These are phyloP conservation scores for Pygoscelis antarcticus DNA, from an alignment of 2,113 vertebrate species.

Conservation along the genomic window DNA sequence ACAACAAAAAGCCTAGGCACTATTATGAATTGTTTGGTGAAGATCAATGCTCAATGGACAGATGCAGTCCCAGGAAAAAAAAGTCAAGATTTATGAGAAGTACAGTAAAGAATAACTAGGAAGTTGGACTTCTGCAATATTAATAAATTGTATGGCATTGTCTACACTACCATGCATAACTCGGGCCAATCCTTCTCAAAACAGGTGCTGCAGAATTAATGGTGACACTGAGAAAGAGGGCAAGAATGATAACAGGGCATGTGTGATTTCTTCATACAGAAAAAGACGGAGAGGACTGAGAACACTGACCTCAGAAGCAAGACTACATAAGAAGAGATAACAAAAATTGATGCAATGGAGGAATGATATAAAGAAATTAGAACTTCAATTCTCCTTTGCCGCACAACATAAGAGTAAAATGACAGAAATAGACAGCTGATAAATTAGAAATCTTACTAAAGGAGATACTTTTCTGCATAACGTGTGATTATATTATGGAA, in stretches of 20 bases:
- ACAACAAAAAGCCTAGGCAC: neutral
- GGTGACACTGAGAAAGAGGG: neutral
- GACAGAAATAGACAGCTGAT: neutral
- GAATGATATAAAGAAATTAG: neutral
- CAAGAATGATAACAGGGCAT: neutral
- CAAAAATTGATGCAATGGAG: neutral
- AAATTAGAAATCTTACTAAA: neutral
- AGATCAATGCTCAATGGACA: neutral
- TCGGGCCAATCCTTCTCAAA: neutral
- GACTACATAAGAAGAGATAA: neutral
- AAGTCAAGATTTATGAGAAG: neutral
- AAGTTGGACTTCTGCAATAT: neutral
- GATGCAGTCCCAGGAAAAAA: neutral
- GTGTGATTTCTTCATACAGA: neutral
- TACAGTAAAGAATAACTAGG: neutral
- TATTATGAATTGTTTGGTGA: neutral
- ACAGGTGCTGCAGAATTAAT: neutral
- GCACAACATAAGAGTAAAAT: neutral
- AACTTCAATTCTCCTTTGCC: neutral
- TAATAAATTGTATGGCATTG: neutral
- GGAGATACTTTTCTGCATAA: neutral
- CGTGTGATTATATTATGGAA: neutral
- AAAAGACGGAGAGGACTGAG: neutral
- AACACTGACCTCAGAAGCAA: neutral
- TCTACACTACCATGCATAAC: neutral